Percentiles rank a stretch among this genome's conserved stretches.
These are phyloP conservation scores for Menidia menidia DNA, from an alignment of 2,797 vertebrate species.

Conservation along the genomic window DNA sequence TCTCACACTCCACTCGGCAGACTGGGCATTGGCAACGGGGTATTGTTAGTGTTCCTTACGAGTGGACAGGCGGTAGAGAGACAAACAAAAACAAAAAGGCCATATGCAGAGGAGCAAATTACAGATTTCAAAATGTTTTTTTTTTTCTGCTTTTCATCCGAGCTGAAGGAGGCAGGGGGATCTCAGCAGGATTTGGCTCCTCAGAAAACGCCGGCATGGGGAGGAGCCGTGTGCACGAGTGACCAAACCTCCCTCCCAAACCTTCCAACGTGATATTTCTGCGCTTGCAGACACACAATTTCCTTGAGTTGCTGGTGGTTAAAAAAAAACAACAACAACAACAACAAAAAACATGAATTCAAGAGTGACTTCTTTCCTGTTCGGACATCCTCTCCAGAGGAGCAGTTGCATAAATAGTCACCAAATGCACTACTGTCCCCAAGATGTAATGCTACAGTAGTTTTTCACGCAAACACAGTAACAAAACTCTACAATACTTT, in stretches of 20 bases:
- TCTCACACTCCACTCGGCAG: slow-evolving; percentile 36
- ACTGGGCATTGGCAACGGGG: slow-evolving; percentile 28
- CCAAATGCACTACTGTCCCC: slow-evolving; percentile 27
- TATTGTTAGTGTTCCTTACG: slow-evolving; percentile 21
- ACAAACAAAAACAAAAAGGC: slow-evolving; percentile 58
- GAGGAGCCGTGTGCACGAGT: slow-evolving; percentile 43
- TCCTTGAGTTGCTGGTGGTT: slow-evolving; percentile 13
- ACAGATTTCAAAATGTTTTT: not conserved
- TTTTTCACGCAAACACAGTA: slow-evolving; percentile 61
- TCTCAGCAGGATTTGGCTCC: slow-evolving; percentile 85
- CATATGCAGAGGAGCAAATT: slow-evolving; percentile 41
- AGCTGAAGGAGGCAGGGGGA: slow-evolving; percentile 56
- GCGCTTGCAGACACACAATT: not conserved
- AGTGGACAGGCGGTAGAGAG: slow-evolving; percentile 35
- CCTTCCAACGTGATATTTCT: not conserved
- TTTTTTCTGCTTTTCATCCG: slow-evolving; percentile 23
- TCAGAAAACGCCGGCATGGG: slow-evolving; percentile 25
- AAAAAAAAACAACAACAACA: too few relatives aligned
- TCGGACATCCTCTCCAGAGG: not conserved
- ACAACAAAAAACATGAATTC: slow-evolving; percentile 13
- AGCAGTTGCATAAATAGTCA: slow-evolving; percentile 47
- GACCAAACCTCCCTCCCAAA: not conserved
- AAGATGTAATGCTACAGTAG: slow-evolving; percentile 70
- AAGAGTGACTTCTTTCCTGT: slow-evolving; percentile 13
- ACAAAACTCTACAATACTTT: slow-evolving; percentile 52